A percentile compares a stretch with the other conserved stretches of the same genome.
Conservation (phyloP, 2,797 vertebrate species). For the Thunnus albacares region DNA sequence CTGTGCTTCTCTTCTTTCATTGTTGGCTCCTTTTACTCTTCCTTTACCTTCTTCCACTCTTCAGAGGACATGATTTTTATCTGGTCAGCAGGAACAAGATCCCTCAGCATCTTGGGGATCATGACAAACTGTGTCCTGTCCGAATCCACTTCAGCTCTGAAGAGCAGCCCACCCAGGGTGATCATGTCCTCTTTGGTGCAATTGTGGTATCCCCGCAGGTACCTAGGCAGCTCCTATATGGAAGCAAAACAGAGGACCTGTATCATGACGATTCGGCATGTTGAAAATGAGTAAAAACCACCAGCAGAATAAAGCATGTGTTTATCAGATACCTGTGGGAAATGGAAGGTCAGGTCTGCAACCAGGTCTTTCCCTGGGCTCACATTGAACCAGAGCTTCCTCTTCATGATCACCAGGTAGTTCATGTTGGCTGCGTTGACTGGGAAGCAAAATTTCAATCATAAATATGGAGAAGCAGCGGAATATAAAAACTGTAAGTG, state of each 20-base stretch:
- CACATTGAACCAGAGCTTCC: conserved; percentile 96
- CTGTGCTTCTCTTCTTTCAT: neutral
- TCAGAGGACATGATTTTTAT: conserved; percentile 86
- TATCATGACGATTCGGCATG: neutral
- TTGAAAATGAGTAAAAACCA: conserved; percentile 1
- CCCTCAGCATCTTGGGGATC: conserved; percentile 90
- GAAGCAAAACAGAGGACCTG: neutral
- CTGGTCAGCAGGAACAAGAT: conserved; percentile 92
- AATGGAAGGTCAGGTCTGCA: conserved; percentile 94
- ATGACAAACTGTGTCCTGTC: conserved; percentile 89
- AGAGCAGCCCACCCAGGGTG: conserved; percentile 91
- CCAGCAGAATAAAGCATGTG: neutral
- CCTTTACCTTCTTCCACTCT: conserved; percentile 95
- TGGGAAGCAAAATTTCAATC: conserved; percentile 61
- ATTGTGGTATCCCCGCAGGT: conserved; percentile 92
- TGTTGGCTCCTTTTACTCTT: neutral
- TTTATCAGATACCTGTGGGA: conserved; percentile 89
- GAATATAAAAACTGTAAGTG: neutral
- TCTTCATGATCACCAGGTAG: conserved; percentile 92
- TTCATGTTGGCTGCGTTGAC: conserved; percentile 70
- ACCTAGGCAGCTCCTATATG: conserved; percentile 92
- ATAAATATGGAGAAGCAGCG: neutral
- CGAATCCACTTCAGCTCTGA: conserved; percentile 86
- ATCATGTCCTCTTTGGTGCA: conserved; percentile 90
- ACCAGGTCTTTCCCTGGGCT: conserved; percentile 90